phyloP scores from a whole-genome alignment of 2,113 vertebrate species.

The Pterocles burchelli region DNA sequence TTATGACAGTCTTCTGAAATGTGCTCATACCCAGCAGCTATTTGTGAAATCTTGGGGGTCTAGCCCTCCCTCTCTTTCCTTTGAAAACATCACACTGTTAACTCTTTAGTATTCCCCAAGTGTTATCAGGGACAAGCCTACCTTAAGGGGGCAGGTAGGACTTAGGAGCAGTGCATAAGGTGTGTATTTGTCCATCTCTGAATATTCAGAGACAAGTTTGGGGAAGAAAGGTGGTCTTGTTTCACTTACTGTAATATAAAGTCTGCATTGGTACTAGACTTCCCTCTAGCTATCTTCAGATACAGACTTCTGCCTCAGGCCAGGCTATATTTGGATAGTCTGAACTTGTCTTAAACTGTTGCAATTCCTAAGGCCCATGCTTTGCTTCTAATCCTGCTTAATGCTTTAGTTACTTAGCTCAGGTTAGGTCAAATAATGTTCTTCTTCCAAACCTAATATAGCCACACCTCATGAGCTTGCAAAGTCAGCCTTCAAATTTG shows the following conservation, averaged over 20 bases:
- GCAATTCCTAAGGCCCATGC: background rate
- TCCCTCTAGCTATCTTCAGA: background rate
- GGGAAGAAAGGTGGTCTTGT: background rate
- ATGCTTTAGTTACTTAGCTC: background rate
- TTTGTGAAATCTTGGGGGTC: background rate
- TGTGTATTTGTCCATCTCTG: background rate
- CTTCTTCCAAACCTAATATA: background rate
- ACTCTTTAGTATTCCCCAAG: background rate
- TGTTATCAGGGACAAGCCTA: background rate
- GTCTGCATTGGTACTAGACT: background rate
- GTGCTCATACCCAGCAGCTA: background rate
- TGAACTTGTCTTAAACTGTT: background rate
- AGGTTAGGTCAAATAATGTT: background rate
- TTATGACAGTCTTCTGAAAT: background rate
- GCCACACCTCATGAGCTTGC: background rate
- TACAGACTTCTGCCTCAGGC: background rate
- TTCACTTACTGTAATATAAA: background rate
- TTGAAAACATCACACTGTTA: rapidly evolving
- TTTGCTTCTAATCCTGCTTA: background rate
- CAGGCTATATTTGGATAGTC: background rate
- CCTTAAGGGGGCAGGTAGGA: background rate
- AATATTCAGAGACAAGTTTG: background rate
- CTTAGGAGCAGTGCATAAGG: background rate
- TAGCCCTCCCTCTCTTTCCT: background rate
- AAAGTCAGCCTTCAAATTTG: background rate